Evolutionary conservation across 2,888 invertebrate genomes (phyloP).

Genomic region (Rhamnusium bicolor): DNA sequence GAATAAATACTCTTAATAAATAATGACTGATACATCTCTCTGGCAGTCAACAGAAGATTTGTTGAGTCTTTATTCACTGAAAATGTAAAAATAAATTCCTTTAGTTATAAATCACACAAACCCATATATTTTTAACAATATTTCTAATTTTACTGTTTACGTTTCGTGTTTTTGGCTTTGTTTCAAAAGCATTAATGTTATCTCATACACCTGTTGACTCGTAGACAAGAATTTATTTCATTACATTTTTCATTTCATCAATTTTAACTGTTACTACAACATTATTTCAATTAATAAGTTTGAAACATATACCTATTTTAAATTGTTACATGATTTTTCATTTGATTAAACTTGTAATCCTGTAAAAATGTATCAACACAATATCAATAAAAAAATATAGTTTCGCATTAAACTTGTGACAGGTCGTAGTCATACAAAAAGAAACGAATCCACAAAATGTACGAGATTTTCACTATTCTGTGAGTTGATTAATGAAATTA

Average conservation of each 20-base stretch:
- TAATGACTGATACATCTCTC: not conserved
- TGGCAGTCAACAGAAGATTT: slow-evolving; percentile 10
- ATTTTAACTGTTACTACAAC: too few species aligned
- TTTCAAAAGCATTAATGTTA: slow-evolving; percentile 15
- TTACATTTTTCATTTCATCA: not conserved
- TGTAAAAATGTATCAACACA: too few species aligned
- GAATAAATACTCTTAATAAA: not conserved
- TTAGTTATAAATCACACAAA: not conserved
- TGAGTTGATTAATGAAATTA: too few species aligned
- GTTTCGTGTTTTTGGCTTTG: slow-evolving; percentile 22
- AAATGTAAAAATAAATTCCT: not conserved
- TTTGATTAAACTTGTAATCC: too few species aligned
- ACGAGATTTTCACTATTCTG: too few species aligned
- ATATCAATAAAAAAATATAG: too few species aligned
- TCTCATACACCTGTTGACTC: slow-evolving; percentile 31
- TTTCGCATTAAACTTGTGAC: too few species aligned
- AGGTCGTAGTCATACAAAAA: too few species aligned
- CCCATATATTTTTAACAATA: slow-evolving; percentile 8
- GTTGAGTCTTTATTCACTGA: not conserved
- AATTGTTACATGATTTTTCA: too few species aligned
- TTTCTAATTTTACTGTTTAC: slow-evolving; percentile 30
- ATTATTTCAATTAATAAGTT: not conserved
- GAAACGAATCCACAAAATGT: too few species aligned
- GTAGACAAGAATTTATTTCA: not conserved
- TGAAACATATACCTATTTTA: not conserved